Evolutionary conservation across 2,888 invertebrate species (phyloP).

Genomic region (Ophioninae sp.): DNA sequence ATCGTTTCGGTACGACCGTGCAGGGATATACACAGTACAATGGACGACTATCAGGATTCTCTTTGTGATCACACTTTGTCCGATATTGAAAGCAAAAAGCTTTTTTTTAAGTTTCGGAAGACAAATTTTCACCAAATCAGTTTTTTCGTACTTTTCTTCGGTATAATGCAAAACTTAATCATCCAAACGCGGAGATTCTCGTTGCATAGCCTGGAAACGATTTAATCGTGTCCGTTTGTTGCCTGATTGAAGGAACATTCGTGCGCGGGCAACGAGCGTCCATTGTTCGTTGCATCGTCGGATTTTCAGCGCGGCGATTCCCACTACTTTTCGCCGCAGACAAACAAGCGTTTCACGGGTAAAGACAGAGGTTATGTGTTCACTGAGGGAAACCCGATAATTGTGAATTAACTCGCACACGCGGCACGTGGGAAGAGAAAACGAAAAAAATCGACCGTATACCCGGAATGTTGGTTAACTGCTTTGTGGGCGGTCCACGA

Average conservation of each 20-base stretch:
- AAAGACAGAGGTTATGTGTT: background rate
- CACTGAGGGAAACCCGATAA: background rate
- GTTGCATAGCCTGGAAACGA: too few relatives aligned
- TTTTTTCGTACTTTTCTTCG: too few relatives aligned
- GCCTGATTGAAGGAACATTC: too few relatives aligned
- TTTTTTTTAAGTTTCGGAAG: background rate
- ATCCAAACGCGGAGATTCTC: too few relatives aligned
- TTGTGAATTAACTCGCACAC: background rate
- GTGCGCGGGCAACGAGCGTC: too few relatives aligned
- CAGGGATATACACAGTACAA: background rate
- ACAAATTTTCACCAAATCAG: too few relatives aligned
- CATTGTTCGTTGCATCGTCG: too few relatives aligned
- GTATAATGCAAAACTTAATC: too few relatives aligned
- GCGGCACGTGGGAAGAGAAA: background rate
- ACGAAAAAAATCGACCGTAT: background rate
- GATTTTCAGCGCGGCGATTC: background rate
- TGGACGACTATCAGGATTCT: background rate
- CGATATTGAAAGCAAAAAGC: background rate
- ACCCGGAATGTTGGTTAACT: background rate
- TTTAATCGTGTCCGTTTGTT: too few relatives aligned
- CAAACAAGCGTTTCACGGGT: background rate
- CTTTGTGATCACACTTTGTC: background rate
- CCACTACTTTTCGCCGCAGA: background rate
- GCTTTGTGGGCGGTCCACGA: background rate
- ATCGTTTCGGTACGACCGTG: too few relatives aligned